Percentiles rank a stretch among this genome's conserved stretches.
Evolutionary conservation across 1,140 invertebrate genomes (phyloP).

Genomic region (Caenorhabditis brenneri): DNA sequence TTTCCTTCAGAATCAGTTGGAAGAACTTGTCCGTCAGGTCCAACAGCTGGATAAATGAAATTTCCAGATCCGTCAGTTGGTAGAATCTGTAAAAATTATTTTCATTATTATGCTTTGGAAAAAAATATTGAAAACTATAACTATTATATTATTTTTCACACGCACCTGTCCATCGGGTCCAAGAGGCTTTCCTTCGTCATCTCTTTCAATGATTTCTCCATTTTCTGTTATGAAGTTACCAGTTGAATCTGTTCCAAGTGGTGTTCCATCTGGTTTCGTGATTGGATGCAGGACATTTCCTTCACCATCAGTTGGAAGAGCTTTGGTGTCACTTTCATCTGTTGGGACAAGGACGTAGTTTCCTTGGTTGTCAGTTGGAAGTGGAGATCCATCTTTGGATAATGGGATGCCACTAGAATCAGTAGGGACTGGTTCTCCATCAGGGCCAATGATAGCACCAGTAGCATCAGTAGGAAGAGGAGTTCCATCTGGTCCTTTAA

Average conservation of each 20-base stretch:
- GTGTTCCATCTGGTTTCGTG: slow-evolving; percentile 45
- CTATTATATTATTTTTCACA: no score
- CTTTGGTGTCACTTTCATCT: background rate
- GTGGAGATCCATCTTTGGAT: slow-evolving; percentile 33
- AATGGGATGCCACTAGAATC: slow-evolving; percentile 25
- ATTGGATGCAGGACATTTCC: slow-evolving; percentile 26
- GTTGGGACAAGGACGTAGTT: background rate
- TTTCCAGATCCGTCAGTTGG: slow-evolving; percentile 33
- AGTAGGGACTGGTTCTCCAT: slow-evolving; percentile 44
- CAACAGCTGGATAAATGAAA: slow-evolving; percentile 48
- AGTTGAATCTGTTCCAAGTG: slow-evolving; percentile 43
- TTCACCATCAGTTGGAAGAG: slow-evolving; percentile 42
- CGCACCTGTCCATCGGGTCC: slow-evolving; percentile 47
- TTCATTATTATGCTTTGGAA: no score
- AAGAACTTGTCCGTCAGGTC: slow-evolving; percentile 34
- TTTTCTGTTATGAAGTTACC: slow-evolving; percentile 22
- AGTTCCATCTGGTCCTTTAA: slow-evolving; percentile 56
- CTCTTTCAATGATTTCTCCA: slow-evolving; percentile 19
- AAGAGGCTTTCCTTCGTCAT: slow-evolving; percentile 47
- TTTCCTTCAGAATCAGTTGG: slow-evolving; percentile 38
- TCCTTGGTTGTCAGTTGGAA: slow-evolving; percentile 30
- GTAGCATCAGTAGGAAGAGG: slow-evolving; percentile 51
- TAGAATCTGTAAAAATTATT: no score
- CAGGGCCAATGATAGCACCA: slow-evolving; percentile 35
- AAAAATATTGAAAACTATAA: no score